Evolutionary conservation across 2,113 vertebrate species (phyloP), one percentile per base, ranked within the genome.

Genomic region (Glaucomys volans): DNA sequence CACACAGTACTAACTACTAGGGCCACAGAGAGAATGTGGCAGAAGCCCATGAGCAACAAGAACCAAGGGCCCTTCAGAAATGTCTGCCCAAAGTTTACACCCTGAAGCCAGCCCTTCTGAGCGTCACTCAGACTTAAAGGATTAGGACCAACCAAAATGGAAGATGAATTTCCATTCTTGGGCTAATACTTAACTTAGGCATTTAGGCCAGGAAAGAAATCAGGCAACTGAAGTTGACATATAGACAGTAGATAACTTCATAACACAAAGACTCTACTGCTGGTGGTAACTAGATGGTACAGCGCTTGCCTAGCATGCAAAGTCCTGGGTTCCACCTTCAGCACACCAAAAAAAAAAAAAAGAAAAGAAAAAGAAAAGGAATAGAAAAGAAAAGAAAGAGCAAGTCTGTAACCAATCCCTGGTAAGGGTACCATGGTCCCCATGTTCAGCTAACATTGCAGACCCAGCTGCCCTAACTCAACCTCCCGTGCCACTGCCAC

Each of bases 1-100:
- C 20, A 24, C 26, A 2, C 1, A 8, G 8, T 0, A 6, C 22
- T 17, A 20, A n/a, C n/a, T n/a, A n/a, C 42, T 0, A 37, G 0
- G 2, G n/a, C 50, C 62, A 52, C 80, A 12, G 9, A 47, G 18
- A 62, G 22, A 10, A 35, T 3, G 7, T 0, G 35, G 52, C 69
- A 28, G 17, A 4, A 6, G 52, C 32, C 77, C 4, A 2, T 8
- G 24, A 28, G 28, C 66, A 8, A 20, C 3, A 74, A 30, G 22
- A 37, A 37, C 0, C 5, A 11, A 20, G 17, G 44, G 37, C 37
- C 24, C 40, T 82, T 1, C 1, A 20, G 24, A 20, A 42, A 40
- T 0, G 4, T 0, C 4, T 10, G 59, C 57, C 17, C 50, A 1
- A 5, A 32, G 24, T 18, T 35, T 24, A 44, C 28, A 8, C 3